A percentile compares a stretch with the other conserved stretches of the same genome.
phyloP scores from a whole-genome alignment of 2,113 vertebrate species.

The Aspiorhynchus laticeps region DNA sequence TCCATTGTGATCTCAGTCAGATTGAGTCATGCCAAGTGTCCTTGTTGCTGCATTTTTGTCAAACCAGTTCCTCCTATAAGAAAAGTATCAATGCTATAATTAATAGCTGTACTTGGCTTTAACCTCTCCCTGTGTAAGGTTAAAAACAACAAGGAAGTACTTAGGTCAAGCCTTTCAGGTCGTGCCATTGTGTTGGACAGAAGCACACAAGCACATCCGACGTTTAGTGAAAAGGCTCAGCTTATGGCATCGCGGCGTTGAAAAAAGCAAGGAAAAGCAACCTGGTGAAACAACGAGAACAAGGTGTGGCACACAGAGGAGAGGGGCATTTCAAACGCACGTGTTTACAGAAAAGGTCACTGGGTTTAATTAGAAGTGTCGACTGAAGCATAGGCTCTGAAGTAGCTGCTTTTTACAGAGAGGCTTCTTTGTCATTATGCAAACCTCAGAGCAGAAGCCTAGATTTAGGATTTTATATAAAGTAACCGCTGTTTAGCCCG shows the following conservation, averaged over 20 bases:
- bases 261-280: neutral
- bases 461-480: conserved; percentile 64
- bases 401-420: conserved; percentile 51
- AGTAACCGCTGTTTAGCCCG: conserved; percentile 62
- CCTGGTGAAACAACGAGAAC: neutral
- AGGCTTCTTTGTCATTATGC: conserved; percentile 64
- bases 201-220: conserved; percentile 31
- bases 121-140: conserved; percentile 10
- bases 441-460: conserved; percentile 63
- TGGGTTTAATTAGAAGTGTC: conserved; percentile 55
- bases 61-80: conserved; percentile 9
- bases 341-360: conserved; percentile 43
- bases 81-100: conserved; percentile 9
- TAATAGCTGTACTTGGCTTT: conserved; percentile 4
- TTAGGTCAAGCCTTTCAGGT: conserved; percentile 16
- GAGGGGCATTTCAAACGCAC: conserved; percentile 40
- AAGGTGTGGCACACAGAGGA: conserved; percentile 12
- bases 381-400: conserved; percentile 36
- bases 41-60: conserved; percentile 8
- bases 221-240: neutral
- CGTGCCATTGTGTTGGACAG: conserved; percentile 6
- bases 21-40: conserved; percentile 6
- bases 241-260: neutral
- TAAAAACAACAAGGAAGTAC: conserved; percentile 28
- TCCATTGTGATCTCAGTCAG: neutral